Conservation (phyloP, 2,888 invertebrate genomes). For the Blomia tropicalis region DNA sequence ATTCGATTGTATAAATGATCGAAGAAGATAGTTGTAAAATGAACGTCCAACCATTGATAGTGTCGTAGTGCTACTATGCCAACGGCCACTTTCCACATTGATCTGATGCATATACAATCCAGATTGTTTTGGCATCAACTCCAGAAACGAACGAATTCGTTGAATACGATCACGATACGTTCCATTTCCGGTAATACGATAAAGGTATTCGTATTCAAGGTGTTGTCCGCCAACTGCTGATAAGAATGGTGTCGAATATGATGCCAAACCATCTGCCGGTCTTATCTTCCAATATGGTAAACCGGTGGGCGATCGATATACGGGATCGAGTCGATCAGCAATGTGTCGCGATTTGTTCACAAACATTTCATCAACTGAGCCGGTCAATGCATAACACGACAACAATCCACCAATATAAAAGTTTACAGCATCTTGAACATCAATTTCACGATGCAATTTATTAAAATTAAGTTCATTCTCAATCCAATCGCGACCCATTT, state of each 20-base stretch:
- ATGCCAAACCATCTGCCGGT: conserved; percentile 28
- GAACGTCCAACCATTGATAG: neutral
- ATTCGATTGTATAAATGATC: neutral
- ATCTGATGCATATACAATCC: neutral
- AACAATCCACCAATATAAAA: conserved; percentile 89
- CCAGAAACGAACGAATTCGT: neutral
- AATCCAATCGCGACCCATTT: conserved; percentile 84
- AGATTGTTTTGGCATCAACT: neutral
- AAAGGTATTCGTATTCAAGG: neutral
- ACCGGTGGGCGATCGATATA: conserved; percentile 91
- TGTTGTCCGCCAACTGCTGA: neutral
- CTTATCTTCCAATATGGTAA: neutral
- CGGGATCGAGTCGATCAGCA: conserved; percentile 81
- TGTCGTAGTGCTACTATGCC: neutral
- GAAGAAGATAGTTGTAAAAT: neutral
- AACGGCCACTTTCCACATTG: neutral
- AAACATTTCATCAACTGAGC: conserved; percentile 76
- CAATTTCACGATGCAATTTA: conserved; percentile 57
- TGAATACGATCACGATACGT: neutral
- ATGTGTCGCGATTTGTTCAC: conserved; percentile 77
- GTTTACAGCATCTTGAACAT: conserved; percentile 96
- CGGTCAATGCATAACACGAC: conserved; percentile 67
- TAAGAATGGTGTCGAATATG: neutral
- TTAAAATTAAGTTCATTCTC: conserved; percentile 60
- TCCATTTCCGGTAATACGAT: neutral